Base-by-base conservation (phyloP, 2,888 invertebrate species). In the Chloromyia formosa region DNA sequence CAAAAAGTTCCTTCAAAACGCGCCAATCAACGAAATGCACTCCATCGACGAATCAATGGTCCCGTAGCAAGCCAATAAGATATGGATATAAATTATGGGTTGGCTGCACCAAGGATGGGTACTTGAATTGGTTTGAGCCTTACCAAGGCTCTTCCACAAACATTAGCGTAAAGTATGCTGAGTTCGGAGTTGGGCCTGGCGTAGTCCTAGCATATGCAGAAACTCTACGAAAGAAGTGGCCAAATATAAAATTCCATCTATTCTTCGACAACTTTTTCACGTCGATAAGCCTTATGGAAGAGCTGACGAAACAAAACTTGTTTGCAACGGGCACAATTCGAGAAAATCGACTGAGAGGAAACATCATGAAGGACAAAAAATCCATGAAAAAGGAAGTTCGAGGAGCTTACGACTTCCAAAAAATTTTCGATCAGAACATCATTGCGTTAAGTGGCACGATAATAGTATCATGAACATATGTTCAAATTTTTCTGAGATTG, bases 11-110 rank as follows among this genome's bases (percentile, higher is more conserved):
- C 20, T 58, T 40, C 40, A n/a, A 16, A 42, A 14, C 20, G 49
- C 49, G 12, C 72, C 66, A 20, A 18, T 49, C 45, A 40, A 64
- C 14, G 53, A 53, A 53, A 53, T 16, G 16, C 12, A 54, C 7
- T 7, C 3, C 23, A 23, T 69, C 12, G 73, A 73, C 23, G 61
- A 60, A 73, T 40, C 61, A 16, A 60, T 73, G 61, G 73, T 73
- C 7, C 60, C 45, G 16, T 18, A 22, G 18, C 12, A 58, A 58
- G 22, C 58, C 58, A 4, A 58, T 58, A 18, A 5, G 68, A 53
- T 68, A 27, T 20, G 68, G 74, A 1, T 74, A 74, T 35, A 74
- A 68, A 42, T 22, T 68, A 49, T 74, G 74, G 60, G 35, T 22
- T 12, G 68, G 20, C 2, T 56, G 54, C 18, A 40, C 42, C 4